These are phyloP conservation scores for Pinctada fucata DNA, from an alignment of 2,888 invertebrate genomes.

Conservation along the genomic window DNA sequence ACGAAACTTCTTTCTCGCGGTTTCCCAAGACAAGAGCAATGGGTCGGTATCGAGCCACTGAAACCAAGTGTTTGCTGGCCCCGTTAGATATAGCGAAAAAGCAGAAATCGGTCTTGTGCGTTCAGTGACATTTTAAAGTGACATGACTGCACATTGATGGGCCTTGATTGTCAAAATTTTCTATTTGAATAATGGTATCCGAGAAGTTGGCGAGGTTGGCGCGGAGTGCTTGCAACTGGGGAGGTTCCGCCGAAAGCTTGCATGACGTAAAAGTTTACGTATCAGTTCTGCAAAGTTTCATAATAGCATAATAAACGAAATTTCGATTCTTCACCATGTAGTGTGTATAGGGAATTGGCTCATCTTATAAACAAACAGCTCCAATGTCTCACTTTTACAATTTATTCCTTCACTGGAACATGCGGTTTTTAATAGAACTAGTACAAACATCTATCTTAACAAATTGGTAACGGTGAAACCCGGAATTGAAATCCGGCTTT, in stretches of 20 bases:
- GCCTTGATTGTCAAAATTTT: neutral
- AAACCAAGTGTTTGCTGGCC: conserved; percentile 23
- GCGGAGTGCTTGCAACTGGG: neutral
- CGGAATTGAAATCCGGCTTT: neutral
- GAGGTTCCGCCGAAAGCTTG: neutral
- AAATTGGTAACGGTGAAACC: conserved; percentile 1
- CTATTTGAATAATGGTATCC: neutral
- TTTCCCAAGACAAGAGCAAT: neutral
- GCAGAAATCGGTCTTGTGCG: conserved; percentile 4
- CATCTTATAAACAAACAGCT: neutral
- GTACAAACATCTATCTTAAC: neutral
- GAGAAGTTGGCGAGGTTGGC: neutral
- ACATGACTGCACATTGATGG: neutral
- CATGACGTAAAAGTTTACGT: neutral
- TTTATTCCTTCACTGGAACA: neutral
- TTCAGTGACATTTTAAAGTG: neutral
- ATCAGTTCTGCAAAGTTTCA: neutral
- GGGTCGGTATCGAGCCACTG: neutral
- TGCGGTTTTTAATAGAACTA: neutral
- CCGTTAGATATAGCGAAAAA: conserved; percentile 12
- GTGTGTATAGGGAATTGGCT: neutral
- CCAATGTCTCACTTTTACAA: neutral
- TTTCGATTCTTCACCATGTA: conserved; percentile 10
- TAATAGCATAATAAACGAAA: neutral
- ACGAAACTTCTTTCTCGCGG: neutral